Conservation (phyloP, 2,888 invertebrate species). For the Yponomeuta evonymella region DNA sequence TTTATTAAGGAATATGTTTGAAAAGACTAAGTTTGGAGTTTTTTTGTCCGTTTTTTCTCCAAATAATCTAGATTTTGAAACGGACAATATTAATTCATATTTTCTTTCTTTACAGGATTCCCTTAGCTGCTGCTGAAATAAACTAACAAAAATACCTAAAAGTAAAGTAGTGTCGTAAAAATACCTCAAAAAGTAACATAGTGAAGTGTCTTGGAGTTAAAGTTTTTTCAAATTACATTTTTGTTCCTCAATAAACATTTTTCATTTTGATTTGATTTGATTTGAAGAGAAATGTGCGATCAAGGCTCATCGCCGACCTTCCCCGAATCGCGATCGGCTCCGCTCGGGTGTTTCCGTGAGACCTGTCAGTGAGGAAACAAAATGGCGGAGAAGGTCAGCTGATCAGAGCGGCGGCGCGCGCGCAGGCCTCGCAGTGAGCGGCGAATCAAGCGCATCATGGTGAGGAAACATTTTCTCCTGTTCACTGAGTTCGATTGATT, state of each 20-base stretch:
- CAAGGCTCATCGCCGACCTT: conserved; percentile 24
- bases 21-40: too few species aligned
- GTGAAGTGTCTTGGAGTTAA: neutral
- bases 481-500: neutral
- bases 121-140: neutral
- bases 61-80: too few species aligned
- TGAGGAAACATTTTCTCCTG: conserved; percentile 29
- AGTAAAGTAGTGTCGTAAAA: neutral
- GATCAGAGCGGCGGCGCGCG: conserved; percentile 57
- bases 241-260: too few species aligned
- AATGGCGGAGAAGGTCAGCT: conserved; percentile 73
- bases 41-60: too few species aligned
- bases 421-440: conserved; percentile 58
- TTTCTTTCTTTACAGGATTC: neutral
- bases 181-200: neutral
- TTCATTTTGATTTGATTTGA: too few species aligned
- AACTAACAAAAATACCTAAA: neutral
- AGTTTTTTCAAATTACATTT: too few species aligned
- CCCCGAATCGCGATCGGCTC: conserved; percentile 25
- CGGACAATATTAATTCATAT: neutral
- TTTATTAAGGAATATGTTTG: too few species aligned
- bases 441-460: conserved; percentile 70
- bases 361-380: conserved; percentile 52
- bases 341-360: conserved; percentile 37
- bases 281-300: conserved; percentile 36